A percentile compares a stretch with the other conserved stretches of the same genome.
phyloP scores from a whole-genome alignment of 2,888 invertebrate genomes.

The Drosophila paramelanica region DNA sequence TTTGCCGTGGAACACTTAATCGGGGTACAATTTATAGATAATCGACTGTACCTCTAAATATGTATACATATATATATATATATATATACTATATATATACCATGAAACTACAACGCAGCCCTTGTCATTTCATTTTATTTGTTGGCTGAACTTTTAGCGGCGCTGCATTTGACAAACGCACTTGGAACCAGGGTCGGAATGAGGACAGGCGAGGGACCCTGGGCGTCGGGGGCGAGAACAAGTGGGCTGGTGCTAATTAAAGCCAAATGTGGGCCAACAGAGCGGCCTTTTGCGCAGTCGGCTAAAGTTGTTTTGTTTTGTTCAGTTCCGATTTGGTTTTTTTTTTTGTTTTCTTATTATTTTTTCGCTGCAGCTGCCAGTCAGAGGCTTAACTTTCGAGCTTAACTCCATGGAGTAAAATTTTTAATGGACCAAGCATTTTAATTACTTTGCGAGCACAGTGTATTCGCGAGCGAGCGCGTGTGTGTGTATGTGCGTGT shows the following conservation, averaged over 20 bases:
- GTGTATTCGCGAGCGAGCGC: slow-evolving; percentile 1
- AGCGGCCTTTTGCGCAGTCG: slow-evolving; percentile 59
- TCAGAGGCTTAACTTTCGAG: slow-evolving; percentile 76
- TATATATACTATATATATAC: neutral
- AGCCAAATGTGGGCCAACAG: slow-evolving; percentile 60
- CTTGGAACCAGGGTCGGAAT: neutral
- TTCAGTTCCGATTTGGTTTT: slow-evolving; percentile 39
- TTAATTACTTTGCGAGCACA: slow-evolving; percentile 72
- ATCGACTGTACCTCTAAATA: too few species aligned
- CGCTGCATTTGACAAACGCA: slow-evolving; percentile 64
- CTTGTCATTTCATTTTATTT: slow-evolving; percentile 25
- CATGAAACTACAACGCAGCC: slow-evolving; percentile 17
- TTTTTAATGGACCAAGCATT: slow-evolving; percentile 81
- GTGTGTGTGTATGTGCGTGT: slow-evolving; percentile 9
- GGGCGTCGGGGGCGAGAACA: neutral
- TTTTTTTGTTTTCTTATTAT: slow-evolving; percentile 17
- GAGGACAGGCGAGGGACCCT: neutral
- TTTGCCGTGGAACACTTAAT: too few species aligned
- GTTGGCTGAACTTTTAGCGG: slow-evolving; percentile 27
- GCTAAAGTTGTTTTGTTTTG: slow-evolving; percentile 67
- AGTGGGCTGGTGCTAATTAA: slow-evolving; percentile 68
- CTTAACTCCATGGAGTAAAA: slow-evolving; percentile 77
- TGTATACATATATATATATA: neutral
- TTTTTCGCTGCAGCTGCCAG: slow-evolving; percentile 47
- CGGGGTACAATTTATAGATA: too few species aligned